phyloP scores from a whole-genome alignment of 2,888 invertebrate species.

The Tyria jacobaeae region DNA sequence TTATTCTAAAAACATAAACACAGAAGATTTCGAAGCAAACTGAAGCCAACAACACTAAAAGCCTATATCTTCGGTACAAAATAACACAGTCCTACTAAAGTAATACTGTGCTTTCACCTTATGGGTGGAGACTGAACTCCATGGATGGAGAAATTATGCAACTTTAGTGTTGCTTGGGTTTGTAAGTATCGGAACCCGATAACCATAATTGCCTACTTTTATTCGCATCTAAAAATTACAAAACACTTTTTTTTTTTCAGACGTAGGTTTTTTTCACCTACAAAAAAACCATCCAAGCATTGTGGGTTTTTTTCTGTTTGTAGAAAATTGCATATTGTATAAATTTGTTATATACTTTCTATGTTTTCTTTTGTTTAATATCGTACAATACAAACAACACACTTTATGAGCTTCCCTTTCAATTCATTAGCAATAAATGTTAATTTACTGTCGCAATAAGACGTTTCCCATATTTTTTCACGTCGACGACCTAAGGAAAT shows the following conservation, averaged over 20 bases:
- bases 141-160: neutral
- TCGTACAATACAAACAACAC: conserved; percentile 23
- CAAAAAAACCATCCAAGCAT: conserved; percentile 10
- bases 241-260: neutral
- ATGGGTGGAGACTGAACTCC: no score
- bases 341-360: neutral
- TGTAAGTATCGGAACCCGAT: neutral
- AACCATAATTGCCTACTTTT: neutral
- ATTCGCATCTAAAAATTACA: neutral
- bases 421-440: conserved; percentile 51
- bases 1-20: no score
- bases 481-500: conserved; percentile 45
- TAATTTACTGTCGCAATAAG: conserved; percentile 55
- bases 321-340: neutral
- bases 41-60: no score
- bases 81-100: no score
- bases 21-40: no score
- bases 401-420: conserved; percentile 33
- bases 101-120: no score
- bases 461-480: conserved; percentile 54
- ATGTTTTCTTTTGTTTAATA: conserved; percentile 7
- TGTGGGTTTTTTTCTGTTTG: no score
- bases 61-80: no score
- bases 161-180: neutral
- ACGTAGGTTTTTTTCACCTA: neutral